These are phyloP conservation scores for Clarias gariepinus DNA, from an alignment of 2,113 vertebrate genomes.

Conservation along the genomic window DNA sequence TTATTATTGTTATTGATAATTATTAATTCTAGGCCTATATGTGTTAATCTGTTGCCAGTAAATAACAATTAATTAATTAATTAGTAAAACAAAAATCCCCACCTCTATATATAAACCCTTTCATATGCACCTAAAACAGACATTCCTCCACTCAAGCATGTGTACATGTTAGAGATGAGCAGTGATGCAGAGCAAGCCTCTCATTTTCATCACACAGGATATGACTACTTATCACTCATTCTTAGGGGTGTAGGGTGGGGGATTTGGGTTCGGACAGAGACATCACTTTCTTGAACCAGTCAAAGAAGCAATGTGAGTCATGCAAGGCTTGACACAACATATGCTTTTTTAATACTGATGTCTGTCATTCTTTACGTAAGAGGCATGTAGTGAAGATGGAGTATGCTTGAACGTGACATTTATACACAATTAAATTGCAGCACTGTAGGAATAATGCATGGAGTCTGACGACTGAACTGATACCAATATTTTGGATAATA, in stretches of 20 bases:
- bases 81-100: background rate
- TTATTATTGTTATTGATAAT: background rate
- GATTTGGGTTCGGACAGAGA: background rate
- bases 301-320: conserved; percentile 8
- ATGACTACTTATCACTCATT: conserved; percentile 63
- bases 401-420: background rate
- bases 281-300: conserved; percentile 11
- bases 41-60: background rate
- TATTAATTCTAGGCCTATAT: background rate
- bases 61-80: background rate
- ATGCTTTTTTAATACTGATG: conserved; percentile 18
- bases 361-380: background rate
- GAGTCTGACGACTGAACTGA: background rate
- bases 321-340: conserved; percentile 9
- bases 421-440: background rate
- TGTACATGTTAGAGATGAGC: conserved; percentile 49
- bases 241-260: conserved; percentile 21
- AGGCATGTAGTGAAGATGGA: background rate
- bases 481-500: background rate
- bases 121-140: background rate
- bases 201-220: conserved; percentile 68
- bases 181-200: conserved; percentile 61
- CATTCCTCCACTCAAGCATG: background rate
- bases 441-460: background rate
- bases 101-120: background rate